phyloP scores from a whole-genome alignment of 2,888 invertebrate genomes.

The Fabriciana adippe region DNA sequence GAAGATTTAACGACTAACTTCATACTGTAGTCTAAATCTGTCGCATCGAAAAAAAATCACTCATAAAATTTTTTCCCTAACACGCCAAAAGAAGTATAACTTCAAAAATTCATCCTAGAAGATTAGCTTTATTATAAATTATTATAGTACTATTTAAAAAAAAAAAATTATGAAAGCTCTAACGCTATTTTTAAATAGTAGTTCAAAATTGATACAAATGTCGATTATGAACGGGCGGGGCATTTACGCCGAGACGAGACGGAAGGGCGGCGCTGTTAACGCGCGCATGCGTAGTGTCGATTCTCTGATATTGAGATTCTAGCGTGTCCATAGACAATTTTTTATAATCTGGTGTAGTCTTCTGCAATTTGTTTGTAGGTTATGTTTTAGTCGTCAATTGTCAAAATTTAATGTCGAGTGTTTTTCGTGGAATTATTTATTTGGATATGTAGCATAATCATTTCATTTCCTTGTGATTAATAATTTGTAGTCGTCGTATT shows the following conservation, averaged over 20 bases:
- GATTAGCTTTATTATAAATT: too few species aligned
- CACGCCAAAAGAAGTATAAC: too few species aligned
- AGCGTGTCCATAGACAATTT: conserved; percentile 64
- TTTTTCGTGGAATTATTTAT: conserved; percentile 58
- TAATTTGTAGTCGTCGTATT: conserved; percentile 41
- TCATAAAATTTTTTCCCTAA: too few species aligned
- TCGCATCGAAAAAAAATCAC: too few species aligned
- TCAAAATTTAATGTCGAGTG: conserved; percentile 72
- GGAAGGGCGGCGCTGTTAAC: conserved; percentile 48
- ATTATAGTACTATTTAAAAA: too few species aligned
- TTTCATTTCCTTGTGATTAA: conserved; percentile 47
- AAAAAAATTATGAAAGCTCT: conserved; percentile 2
- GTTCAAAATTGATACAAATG: conserved; percentile 5
- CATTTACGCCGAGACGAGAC: conserved; percentile 17
- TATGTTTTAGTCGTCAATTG: conserved; percentile 77
- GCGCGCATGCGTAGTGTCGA: conserved; percentile 56
- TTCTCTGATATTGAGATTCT: conserved; percentile 26
- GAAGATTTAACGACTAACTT: too few species aligned
- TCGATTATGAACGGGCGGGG: conserved; percentile 29
- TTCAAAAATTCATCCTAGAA: too few species aligned
- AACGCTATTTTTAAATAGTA: conserved; percentile 19
- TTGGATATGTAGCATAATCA: conserved; percentile 50
- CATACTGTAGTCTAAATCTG: too few species aligned
- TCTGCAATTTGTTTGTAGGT: conserved; percentile 72
- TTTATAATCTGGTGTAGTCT: conserved; percentile 59